Evolutionary conservation across 2,797 vertebrate genomes (phyloP), one percentile per base, ranked within the genome.

Genomic region (Siniperca obscura): DNA sequence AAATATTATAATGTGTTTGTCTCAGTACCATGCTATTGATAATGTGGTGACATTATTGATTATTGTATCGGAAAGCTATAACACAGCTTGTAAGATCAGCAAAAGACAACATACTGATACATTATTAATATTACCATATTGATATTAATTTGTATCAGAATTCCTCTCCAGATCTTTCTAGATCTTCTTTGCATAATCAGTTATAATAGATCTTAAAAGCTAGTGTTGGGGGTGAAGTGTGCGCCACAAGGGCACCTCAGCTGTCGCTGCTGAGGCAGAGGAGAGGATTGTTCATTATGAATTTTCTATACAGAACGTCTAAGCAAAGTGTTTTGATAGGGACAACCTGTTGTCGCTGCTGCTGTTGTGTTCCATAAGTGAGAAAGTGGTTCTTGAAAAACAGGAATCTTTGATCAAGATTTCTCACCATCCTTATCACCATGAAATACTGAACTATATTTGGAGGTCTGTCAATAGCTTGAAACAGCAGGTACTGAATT

Each of bases 401-500:
- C 38, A n/a, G 22, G 40, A 56, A 46, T 69, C 6, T 21, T n/a
- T 70, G 38, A 86, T 21, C 25, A 74, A 55, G 62, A 69, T 40
- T 19, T 72, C 36, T 62, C 11, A 2, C 57, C 55, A 11, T 69
- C 42, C 65, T 78, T 3, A 50, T 80, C 53, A 22, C 44, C 42
- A 19, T 7, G n/a, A 66, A 62, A 61, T 72, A 25, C 57, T 70
- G n/a, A 84, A 27, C 64, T 7, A 40, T 38, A 40, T 53, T 67
- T 70, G 36, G 50, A 85, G 48, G 10, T 61, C 61, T 76, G 65
- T 84, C 75, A 71, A 53, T 79, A 64, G 12, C 76, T 80, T 72
- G 25, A 90, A 87, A 76, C 68, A 70, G 44, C 75, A 82, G 59
- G 56, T 48, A 42, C 30, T 73, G 59, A 68, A 83, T 90, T 67